phyloP scores from a whole-genome alignment of 2,888 invertebrate genomes.

The Pollenia angustigena region DNA sequence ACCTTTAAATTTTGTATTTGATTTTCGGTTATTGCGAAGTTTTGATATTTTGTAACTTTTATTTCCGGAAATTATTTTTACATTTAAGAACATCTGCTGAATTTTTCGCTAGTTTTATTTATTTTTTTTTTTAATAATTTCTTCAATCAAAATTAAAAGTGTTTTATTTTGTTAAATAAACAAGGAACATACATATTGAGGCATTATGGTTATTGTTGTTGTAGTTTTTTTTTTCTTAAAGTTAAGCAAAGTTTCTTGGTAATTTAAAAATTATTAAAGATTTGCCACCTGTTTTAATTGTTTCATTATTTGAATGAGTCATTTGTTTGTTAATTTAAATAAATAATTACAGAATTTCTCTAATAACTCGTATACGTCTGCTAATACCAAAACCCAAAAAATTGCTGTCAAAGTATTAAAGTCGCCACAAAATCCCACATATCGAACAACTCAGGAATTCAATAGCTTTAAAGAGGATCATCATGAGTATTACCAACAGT shows the following conservation, averaged over 20 bases:
- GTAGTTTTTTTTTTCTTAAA: not conserved
- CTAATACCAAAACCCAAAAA: conserved; percentile 74
- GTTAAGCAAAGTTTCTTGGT: too few relatives aligned
- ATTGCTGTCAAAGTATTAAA: conserved; percentile 71
- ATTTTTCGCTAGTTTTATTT: not conserved
- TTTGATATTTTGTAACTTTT: not conserved
- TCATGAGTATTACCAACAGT: conserved; percentile 64
- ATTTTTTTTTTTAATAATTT: too few relatives aligned
- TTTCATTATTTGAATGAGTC: conserved; percentile 23
- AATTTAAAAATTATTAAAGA: not conserved
- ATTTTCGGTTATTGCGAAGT: not conserved
- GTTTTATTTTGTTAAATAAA: conserved; percentile 12
- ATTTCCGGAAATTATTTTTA: not conserved
- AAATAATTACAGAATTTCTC: conserved; percentile 72
- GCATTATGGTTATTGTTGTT: conserved; percentile 43
- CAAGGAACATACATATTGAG: conserved; percentile 21
- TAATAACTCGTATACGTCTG: conserved; percentile 75
- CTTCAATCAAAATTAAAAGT: too few relatives aligned
- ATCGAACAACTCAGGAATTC: conserved; percentile 77
- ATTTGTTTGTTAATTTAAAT: not conserved
- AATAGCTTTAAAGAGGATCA: conserved; percentile 72
- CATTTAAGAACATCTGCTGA: not conserved
- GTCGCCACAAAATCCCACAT: conserved; percentile 69
- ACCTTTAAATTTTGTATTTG: not conserved
- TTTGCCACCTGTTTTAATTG: conserved; percentile 44